Evolutionary conservation across 2,113 vertebrate species (phyloP).

Genomic region (Thryonomys swinderianus): DNA sequence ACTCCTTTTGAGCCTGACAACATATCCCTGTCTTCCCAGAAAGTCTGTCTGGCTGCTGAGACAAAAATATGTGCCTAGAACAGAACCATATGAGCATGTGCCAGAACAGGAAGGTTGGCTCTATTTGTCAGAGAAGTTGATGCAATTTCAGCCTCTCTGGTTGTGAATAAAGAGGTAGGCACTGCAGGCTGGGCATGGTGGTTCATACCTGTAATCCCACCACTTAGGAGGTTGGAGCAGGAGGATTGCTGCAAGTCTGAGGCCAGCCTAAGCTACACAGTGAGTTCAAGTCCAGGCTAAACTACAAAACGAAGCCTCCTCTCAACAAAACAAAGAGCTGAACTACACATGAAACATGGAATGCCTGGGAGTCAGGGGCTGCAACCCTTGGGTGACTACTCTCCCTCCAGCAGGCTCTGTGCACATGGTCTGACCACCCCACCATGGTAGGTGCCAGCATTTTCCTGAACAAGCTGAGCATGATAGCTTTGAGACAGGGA

Average conservation of each 20-base stretch:
- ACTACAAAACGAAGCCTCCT: too few relatives aligned
- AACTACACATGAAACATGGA: background rate
- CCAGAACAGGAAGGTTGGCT: background rate
- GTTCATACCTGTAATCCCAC: too few relatives aligned
- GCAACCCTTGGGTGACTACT: background rate
- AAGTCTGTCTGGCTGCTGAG: constrained; percentile 39
- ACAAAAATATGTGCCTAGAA: constrained; percentile 49
- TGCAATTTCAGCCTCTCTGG: constrained; percentile 15
- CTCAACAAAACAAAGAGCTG: too few relatives aligned
- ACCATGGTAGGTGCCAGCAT: background rate
- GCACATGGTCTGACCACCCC: fast-evolving
- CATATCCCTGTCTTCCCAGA: constrained; percentile 25
- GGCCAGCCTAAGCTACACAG: too few relatives aligned
- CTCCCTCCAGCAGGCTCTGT: background rate
- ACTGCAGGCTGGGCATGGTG: too few relatives aligned
- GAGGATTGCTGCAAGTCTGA: too few relatives aligned
- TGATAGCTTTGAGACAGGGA: too few relatives aligned
- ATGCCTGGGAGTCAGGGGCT: background rate
- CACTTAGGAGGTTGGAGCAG: too few relatives aligned
- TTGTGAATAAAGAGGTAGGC: background rate
- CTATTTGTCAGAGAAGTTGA: background rate
- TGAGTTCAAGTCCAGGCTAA: too few relatives aligned
- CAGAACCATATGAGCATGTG: constrained; percentile 15
- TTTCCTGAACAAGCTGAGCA: background rate
- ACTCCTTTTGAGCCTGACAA: constrained; percentile 6